Conservation (phyloP, 2,888 invertebrate genomes). For the Papilio gigon region DNA sequence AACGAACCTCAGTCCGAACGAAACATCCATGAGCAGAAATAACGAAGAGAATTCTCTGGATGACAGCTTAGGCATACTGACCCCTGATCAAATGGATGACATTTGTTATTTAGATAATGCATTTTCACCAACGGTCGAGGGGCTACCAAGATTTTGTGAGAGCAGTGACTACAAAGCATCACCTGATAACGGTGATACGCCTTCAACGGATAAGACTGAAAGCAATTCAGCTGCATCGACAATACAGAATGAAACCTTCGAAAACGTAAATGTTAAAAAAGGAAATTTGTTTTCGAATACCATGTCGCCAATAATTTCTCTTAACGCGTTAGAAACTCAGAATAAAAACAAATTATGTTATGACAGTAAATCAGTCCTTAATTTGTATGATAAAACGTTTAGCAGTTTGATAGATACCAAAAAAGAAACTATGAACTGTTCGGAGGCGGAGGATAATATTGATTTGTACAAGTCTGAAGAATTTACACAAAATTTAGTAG, state of each 20-base stretch:
- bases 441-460: slow-evolving; percentile 44
- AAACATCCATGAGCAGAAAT: slow-evolving; percentile 73
- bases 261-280: slow-evolving; percentile 55
- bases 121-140: slow-evolving; percentile 86
- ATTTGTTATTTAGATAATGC: slow-evolving; percentile 84
- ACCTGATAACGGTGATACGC: slow-evolving; percentile 79
- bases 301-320: slow-evolving; percentile 61
- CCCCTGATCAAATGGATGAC: slow-evolving; percentile 94
- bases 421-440: slow-evolving; percentile 22
- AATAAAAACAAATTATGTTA: slow-evolving; percentile 54
- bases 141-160: slow-evolving; percentile 80
- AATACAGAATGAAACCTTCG: slow-evolving; percentile 77
- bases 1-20: slow-evolving; percentile 74
- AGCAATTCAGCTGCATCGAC: slow-evolving; percentile 79
- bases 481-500: slow-evolving; percentile 65
- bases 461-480: slow-evolving; percentile 55
- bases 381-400: slow-evolving; percentile 43
- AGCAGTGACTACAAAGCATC: slow-evolving; percentile 72
- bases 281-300: slow-evolving; percentile 50
- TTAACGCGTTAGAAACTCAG: slow-evolving; percentile 58
- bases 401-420: slow-evolving; percentile 38
- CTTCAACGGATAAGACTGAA: slow-evolving; percentile 82
- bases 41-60: slow-evolving; percentile 92
- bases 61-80: slow-evolving; percentile 92
- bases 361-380: slow-evolving; percentile 45